Percentiles rank a stretch among this genome's conserved stretches.
Conservation (phyloP, 2,113 vertebrate species). For the Bambusicola thoracicus region DNA sequence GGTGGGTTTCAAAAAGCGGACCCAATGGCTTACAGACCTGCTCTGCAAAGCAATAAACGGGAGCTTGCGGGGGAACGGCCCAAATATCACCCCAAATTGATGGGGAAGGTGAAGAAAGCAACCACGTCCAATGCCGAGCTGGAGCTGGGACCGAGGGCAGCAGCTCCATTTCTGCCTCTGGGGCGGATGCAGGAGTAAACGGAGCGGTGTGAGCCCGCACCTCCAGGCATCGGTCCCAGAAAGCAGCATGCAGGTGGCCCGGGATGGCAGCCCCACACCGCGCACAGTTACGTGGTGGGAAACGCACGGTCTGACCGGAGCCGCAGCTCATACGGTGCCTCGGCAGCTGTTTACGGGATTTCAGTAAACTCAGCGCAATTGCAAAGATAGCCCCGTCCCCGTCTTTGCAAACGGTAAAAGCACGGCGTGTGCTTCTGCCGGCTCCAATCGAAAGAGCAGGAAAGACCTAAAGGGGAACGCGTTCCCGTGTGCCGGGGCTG, state of each 20-base stretch:
- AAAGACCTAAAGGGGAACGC: not conserved
- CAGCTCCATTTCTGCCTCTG: not conserved
- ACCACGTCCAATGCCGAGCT: not conserved
- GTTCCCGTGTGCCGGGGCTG: not conserved
- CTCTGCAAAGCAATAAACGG: conserved; percentile 5
- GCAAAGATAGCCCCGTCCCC: not conserved
- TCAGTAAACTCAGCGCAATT: not conserved
- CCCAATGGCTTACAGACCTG: not conserved
- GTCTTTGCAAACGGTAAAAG: not conserved
- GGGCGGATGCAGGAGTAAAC: not conserved
- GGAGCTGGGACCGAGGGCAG: not conserved
- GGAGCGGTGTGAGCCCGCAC: not conserved
- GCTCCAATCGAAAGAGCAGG: rapidly evolving
- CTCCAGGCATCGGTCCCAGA: not conserved
- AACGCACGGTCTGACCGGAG: not conserved
- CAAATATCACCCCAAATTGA: not conserved
- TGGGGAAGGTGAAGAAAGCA: not conserved
- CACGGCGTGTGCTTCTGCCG: not conserved
- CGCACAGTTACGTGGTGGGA: not conserved
- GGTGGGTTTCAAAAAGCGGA: conserved; percentile 25
- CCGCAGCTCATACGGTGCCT: not conserved
- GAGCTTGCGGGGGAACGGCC: conserved; percentile 6
- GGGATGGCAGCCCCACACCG: not conserved
- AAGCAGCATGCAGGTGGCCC: rapidly evolving
- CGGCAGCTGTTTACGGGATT: not conserved